These are phyloP conservation scores for Episyrphus balteatus DNA, from an alignment of 1,140 invertebrate species.

Conservation along the genomic window DNA sequence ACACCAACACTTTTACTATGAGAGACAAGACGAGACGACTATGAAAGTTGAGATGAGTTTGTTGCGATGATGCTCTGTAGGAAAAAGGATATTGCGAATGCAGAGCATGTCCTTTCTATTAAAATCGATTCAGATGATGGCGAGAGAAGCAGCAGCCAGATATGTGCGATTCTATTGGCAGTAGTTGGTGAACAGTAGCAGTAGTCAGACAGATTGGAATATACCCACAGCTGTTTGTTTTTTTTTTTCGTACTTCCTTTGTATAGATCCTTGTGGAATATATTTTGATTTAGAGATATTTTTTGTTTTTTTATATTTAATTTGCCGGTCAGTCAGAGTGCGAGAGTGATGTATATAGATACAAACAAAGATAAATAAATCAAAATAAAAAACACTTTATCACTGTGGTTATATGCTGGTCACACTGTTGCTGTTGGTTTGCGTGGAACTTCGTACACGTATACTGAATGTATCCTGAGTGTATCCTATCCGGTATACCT, in stretches of 20 bases:
- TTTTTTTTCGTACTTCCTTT: too few relatives aligned
- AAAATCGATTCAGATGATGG: background rate
- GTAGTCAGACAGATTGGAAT: too few relatives aligned
- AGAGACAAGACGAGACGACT: background rate
- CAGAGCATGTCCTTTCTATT: slow-evolving; percentile 1
- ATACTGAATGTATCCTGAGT: slow-evolving; percentile 99
- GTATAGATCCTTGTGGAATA: too few relatives aligned
- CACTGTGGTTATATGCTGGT: background rate
- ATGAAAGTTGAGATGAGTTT: background rate
- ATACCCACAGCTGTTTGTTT: background rate
- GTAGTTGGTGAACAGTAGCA: too few relatives aligned
- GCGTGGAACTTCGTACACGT: slow-evolving; percentile 86
- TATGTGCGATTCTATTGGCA: background rate
- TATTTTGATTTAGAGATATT: too few relatives aligned
- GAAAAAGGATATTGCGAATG: background rate
- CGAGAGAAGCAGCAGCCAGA: background rate
- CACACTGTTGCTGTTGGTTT: slow-evolving; percentile 29
- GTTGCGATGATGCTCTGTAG: background rate
- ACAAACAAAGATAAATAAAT: background rate
- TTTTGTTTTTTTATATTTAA: too few relatives aligned
- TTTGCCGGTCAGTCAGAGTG: too few relatives aligned
- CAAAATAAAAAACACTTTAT: background rate
- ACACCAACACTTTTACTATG: too few relatives aligned
- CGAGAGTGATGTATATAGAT: too few relatives aligned
- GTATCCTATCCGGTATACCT: slow-evolving; percentile 96